Evolutionary conservation across 2,797 vertebrate genomes (phyloP).

Genomic region (Clamator glandarius): DNA sequence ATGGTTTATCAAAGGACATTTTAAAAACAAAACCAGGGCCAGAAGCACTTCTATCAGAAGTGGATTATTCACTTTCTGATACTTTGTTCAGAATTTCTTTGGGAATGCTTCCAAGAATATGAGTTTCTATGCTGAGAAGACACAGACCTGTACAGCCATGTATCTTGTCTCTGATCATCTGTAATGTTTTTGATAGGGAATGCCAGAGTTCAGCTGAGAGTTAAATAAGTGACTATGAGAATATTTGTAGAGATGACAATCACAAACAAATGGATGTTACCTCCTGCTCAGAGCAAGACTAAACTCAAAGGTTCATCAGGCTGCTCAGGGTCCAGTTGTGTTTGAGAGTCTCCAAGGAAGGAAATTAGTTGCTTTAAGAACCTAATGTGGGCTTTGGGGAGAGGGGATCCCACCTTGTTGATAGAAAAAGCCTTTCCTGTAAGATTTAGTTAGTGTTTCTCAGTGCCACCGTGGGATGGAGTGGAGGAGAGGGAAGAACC

Average conservation of each 20-base stretch:
- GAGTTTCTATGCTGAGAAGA: background rate
- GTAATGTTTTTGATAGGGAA: background rate
- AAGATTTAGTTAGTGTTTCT: background rate
- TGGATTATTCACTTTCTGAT: background rate
- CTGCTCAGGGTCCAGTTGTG: background rate
- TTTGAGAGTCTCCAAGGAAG: background rate
- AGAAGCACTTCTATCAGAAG: background rate
- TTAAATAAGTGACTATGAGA: background rate
- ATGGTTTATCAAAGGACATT: background rate
- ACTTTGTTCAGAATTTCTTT: background rate
- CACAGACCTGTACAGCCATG: background rate
- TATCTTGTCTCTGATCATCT: background rate
- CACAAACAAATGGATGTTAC: background rate
- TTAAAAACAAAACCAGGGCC: background rate
- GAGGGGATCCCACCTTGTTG: fast-evolving
- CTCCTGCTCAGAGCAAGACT: background rate
- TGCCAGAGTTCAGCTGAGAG: background rate
- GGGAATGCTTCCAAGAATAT: background rate
- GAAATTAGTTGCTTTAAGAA: background rate
- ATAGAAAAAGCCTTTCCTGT: fast-evolving
- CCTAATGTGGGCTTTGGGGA: background rate
- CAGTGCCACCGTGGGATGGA: background rate
- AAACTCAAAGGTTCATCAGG: background rate
- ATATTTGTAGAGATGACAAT: background rate
- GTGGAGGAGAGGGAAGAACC: background rate